phyloP scores from a whole-genome alignment of 2,113 vertebrate genomes.

The Oxyruncus cristatus region DNA sequence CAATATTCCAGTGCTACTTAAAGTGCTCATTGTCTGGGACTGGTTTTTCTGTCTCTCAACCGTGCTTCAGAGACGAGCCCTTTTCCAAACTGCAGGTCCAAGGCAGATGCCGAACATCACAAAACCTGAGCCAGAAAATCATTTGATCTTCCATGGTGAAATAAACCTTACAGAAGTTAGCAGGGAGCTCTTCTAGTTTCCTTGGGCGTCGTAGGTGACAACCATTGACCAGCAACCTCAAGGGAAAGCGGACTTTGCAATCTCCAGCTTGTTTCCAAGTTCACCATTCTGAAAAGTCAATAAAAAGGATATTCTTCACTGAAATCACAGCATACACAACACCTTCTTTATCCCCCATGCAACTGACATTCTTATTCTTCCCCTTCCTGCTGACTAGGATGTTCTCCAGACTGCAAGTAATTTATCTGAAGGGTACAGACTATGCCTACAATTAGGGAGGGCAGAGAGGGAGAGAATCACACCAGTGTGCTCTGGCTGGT shows the following conservation, averaged over 20 bases:
- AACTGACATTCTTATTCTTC: not conserved
- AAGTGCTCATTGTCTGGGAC: conserved; percentile 73
- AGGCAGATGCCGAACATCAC: conserved; percentile 15
- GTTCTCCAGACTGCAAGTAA: not conserved
- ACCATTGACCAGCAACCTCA: not conserved
- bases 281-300: conserved; percentile 65
- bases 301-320: not conserved
- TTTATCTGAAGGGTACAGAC: conserved; percentile 53
- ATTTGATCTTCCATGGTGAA: conserved; percentile 54
- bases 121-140: conserved; percentile 17
- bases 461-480: not conserved
- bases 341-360: not conserved
- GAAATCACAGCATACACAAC: not conserved
- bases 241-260: conserved; percentile 14
- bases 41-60: not conserved
- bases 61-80: not conserved
- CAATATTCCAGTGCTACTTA: conserved; percentile 73
- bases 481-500: conserved; percentile 30
- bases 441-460: not conserved
- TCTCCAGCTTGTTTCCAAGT: conserved; percentile 17
- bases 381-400: not conserved
- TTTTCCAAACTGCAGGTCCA: conserved; percentile 1
- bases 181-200: not conserved
- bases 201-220: not conserved
- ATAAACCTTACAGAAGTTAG: not conserved